These are phyloP conservation scores for Lathronympha strigana DNA, from an alignment of 2,888 invertebrate genomes.

Conservation along the genomic window DNA sequence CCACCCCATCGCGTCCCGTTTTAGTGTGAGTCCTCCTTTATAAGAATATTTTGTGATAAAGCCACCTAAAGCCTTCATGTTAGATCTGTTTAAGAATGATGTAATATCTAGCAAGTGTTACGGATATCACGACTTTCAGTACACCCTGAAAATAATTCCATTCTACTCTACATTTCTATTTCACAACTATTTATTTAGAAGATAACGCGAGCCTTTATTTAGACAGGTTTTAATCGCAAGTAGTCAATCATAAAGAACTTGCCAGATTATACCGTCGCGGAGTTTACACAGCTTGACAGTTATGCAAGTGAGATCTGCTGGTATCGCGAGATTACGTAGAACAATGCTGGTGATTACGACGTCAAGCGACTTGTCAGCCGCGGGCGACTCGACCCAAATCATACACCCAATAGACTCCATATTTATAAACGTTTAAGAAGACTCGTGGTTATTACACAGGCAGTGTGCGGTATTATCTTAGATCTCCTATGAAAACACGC, in stretches of 20 bases:
- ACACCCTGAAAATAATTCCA: slow-evolving; percentile 60
- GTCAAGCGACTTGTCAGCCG: slow-evolving; percentile 75
- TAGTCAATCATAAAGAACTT: slow-evolving; percentile 75
- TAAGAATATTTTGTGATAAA: not conserved
- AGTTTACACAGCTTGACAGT: slow-evolving; percentile 76
- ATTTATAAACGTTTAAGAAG: not conserved
- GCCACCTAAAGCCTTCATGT: not conserved
- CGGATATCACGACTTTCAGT: slow-evolving; percentile 23
- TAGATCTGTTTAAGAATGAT: not conserved
- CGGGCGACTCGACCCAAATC: slow-evolving; percentile 71
- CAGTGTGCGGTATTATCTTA: too few species aligned
- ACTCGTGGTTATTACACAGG: not conserved
- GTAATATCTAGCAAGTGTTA: slow-evolving; percentile 22
- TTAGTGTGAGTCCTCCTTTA: too few species aligned
- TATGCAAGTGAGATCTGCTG: slow-evolving; percentile 79
- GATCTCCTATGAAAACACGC: too few species aligned
- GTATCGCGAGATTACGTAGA: slow-evolving; percentile 78
- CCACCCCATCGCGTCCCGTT: too few species aligned
- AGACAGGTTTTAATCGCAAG: slow-evolving; percentile 68
- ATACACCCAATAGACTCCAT: slow-evolving; percentile 38
- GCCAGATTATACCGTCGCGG: slow-evolving; percentile 74
- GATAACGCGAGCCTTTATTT: slow-evolving; percentile 67
- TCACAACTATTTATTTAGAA: slow-evolving; percentile 66
- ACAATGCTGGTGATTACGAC: slow-evolving; percentile 80
- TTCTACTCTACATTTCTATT: slow-evolving; percentile 61